Evolutionary conservation across 2,113 vertebrate genomes (phyloP), one percentile per base, ranked within the genome.

Genomic region (Oriolus oriolus): DNA sequence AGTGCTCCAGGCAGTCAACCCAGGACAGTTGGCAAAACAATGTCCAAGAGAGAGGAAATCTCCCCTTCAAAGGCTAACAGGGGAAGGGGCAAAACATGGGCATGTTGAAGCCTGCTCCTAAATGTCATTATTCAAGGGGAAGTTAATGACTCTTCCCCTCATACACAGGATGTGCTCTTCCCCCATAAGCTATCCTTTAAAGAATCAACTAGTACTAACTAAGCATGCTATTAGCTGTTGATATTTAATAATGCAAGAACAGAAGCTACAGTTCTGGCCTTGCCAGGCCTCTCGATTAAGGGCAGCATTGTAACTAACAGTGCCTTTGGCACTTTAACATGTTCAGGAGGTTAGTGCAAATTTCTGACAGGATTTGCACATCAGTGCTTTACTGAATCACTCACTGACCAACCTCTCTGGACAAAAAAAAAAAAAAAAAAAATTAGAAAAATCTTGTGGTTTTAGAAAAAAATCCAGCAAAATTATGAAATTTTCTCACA

Each of bases 181-280:
- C 65, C 44, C 31, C 78, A 78, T n/a, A 64, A 93, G 63, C 79
- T 69, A 91, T 27, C 41, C 89, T 76, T 85, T 53, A 85, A 96
- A 96, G 63, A 91, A 93, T 83, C 45, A 80, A 91, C 65, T 69
- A 91, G n/a, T 82, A 91, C 81, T 93, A 92, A 95, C 39, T 52
- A 91, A 91, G 89, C 78, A 94, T 0, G 9, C 81, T 93, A 94
- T 96, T 96, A 95, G 87, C 74, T 76, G 75, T 87, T 96, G 84
- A 89, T 96, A 91, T 94, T 93, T 73, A 96, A 90, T 95, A 96
- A 89, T 8, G 60, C 49, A 89, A 54, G 57, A 96, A 85, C 89
- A 96, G 89, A 93, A 95, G 75, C 87, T 83, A 69, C 78, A 76
- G 89, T 27, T 65, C 81, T 80, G 78, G 87, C 39, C 57, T 76